A percentile compares a stretch with the other conserved stretches of the same genome.
phyloP scores from a whole-genome alignment of 2,888 invertebrate genomes.

The Lasioglossum oenotherae region DNA sequence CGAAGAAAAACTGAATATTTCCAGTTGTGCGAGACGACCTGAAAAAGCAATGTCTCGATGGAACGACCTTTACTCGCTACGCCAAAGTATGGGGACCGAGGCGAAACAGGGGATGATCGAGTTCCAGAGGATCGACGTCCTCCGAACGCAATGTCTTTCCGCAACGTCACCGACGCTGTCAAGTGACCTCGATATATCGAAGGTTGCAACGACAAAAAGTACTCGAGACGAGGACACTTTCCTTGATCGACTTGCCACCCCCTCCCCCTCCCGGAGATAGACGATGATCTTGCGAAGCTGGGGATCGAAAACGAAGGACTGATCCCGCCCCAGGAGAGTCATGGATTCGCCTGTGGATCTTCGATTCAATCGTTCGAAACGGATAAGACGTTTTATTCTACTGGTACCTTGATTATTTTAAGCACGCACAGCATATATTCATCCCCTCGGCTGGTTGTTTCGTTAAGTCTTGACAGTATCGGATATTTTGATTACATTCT shows the following conservation, averaged over 20 bases:
- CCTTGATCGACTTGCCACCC: conserved; percentile 5
- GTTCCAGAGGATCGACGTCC: not conserved
- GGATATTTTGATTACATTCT: not conserved
- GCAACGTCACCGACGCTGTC: conserved; percentile 11
- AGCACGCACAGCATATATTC: not conserved
- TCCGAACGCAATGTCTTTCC: conserved; percentile 1
- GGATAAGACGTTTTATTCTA: not conserved
- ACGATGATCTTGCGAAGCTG: not conserved
- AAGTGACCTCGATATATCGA: conserved; percentile 6
- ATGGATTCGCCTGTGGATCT: not conserved
- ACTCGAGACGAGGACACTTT: not conserved
- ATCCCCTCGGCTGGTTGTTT: not conserved
- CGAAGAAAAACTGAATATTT: not conserved
- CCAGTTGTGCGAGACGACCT: not conserved
- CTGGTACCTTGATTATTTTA: not conserved
- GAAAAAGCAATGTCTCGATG: not conserved
- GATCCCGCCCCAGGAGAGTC: not conserved
- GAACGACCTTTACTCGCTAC: not conserved
- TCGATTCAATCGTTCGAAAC: not conserved
- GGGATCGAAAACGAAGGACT: not conserved
- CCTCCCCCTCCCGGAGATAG: not conserved
- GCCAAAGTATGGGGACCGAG: not conserved
- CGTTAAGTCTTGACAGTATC: not conserved
- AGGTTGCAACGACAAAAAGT: conserved; percentile 3
- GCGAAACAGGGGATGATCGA: not conserved